Percentiles rank a stretch among this genome's conserved stretches.
Conservation (phyloP, 2,113 vertebrate species). For the Dissostichus mawsoni region DNA sequence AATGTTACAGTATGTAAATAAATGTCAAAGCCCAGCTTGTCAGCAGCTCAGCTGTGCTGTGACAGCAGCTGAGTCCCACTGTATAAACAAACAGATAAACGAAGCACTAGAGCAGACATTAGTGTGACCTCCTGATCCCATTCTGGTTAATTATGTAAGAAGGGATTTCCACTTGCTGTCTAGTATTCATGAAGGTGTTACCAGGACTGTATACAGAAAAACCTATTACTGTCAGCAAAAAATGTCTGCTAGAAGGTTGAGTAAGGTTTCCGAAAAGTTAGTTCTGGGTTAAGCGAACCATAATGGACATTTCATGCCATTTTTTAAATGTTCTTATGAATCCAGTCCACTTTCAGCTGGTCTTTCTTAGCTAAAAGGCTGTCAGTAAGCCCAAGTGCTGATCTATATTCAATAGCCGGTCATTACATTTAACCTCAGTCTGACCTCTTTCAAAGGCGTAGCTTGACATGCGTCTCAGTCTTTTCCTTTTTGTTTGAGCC, state of each 20-base stretch:
- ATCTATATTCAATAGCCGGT: slow-evolving; percentile 27
- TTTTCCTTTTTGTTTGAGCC: slow-evolving; percentile 36
- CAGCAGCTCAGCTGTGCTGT: slow-evolving; percentile 10
- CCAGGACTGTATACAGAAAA: background rate
- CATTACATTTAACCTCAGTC: slow-evolving; percentile 47
- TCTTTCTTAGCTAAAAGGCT: background rate
- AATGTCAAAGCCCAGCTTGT: background rate
- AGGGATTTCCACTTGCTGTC: slow-evolving; percentile 52
- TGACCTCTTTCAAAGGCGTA: slow-evolving; percentile 48
- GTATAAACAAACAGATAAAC: slow-evolving; percentile 39
- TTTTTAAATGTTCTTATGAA: slow-evolving; percentile 1
- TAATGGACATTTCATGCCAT: background rate
- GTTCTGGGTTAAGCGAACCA: background rate
- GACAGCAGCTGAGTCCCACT: slow-evolving; percentile 25
- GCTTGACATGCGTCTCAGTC: slow-evolving; percentile 34
- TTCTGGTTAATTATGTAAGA: slow-evolving; percentile 56
- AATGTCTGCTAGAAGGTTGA: background rate
- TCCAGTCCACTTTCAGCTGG: background rate
- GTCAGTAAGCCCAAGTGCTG: background rate
- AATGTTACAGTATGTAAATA: slow-evolving; percentile 1
- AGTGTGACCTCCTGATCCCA: slow-evolving; percentile 45
- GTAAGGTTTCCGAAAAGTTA: slow-evolving; percentile 13
- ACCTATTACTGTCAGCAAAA: background rate
- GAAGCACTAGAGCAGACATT: slow-evolving; percentile 28
- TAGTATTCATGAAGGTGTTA: slow-evolving; percentile 22